phyloP scores from a whole-genome alignment of 2,888 invertebrate genomes.

The Clanis bilineata region DNA sequence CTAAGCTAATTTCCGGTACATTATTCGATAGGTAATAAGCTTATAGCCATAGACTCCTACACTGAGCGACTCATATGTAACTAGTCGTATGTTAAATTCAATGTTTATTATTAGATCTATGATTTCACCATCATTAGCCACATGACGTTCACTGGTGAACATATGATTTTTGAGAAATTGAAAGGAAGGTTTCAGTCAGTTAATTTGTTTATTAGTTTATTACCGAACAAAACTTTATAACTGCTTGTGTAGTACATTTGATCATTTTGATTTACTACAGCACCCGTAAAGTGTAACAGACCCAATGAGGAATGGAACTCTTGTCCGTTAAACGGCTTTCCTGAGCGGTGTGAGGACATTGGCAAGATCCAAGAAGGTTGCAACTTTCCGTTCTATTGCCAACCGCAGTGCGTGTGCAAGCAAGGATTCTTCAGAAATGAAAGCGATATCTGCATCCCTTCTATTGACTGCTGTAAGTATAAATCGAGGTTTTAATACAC shows the following conservation, averaged over 20 bases:
- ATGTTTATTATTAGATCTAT: too few relatives aligned
- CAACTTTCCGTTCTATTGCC: conserved; percentile 22
- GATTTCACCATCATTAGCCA: too few relatives aligned
- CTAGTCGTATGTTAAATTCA: too few relatives aligned
- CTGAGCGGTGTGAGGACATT: conserved; percentile 35
- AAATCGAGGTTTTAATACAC: too few relatives aligned
- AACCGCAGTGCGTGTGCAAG: conserved; percentile 44
- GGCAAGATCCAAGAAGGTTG: background rate
- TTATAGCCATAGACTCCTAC: too few relatives aligned
- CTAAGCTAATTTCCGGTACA: too few relatives aligned
- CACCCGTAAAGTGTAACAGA: conserved; percentile 35
- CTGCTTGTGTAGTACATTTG: background rate
- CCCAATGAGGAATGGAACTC: conserved; percentile 34
- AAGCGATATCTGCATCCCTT: conserved; percentile 32
- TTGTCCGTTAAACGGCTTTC: conserved; percentile 36
- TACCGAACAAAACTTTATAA: background rate
- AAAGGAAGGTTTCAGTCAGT: too few relatives aligned
- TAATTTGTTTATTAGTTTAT: too few relatives aligned
- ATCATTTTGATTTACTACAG: conserved; percentile 23
- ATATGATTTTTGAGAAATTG: too few relatives aligned
- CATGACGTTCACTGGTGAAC: too few relatives aligned
- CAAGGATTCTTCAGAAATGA: conserved; percentile 37
- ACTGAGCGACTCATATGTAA: too few relatives aligned
- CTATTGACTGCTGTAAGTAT: background rate
- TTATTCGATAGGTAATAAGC: too few relatives aligned